These are phyloP conservation scores for Ctena decussata DNA, from an alignment of 2,888 invertebrate species.

Conservation along the genomic window DNA sequence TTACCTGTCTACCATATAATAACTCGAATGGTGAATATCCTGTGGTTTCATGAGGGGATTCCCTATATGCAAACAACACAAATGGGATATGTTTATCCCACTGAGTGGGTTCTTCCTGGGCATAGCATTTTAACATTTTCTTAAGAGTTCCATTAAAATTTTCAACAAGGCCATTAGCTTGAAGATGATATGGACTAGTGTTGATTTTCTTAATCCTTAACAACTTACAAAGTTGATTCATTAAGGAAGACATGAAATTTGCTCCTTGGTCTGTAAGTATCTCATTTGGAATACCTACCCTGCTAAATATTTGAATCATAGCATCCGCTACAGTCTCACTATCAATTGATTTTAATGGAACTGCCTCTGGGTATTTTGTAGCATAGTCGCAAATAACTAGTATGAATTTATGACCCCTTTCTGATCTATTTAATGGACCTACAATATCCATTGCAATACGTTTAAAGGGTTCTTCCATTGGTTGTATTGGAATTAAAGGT, in stretches of 20 bases:
- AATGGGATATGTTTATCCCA: constrained; percentile 11
- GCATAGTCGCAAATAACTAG: constrained; percentile 3
- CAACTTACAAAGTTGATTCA: neutral
- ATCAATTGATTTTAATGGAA: neutral
- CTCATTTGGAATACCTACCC: no score
- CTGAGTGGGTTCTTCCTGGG: neutral
- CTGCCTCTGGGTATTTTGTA: constrained; percentile 5
- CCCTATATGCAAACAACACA: constrained; percentile 8
- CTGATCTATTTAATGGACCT: neutral
- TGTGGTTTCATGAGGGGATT: constrained; percentile 4
- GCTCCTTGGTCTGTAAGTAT: no score
- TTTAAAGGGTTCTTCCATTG: constrained; percentile 8
- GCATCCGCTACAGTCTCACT: no score
- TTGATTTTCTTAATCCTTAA: no score
- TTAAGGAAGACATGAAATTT: constrained; percentile 13
- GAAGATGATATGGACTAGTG: neutral
- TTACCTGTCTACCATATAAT: constrained; percentile 1
- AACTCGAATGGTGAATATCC: constrained; percentile 7
- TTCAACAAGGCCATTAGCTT: constrained; percentile 9
- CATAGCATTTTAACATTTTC: constrained; percentile 11
- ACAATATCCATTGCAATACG: constrained; percentile 2
- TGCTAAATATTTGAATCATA: neutral
- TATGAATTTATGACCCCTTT: constrained; percentile 14
- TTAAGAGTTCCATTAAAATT: no score
- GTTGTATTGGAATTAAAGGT: constrained; percentile 8